Conservation (phyloP, 2,888 invertebrate genomes). For the Shargacucullia verbasci region DNA sequence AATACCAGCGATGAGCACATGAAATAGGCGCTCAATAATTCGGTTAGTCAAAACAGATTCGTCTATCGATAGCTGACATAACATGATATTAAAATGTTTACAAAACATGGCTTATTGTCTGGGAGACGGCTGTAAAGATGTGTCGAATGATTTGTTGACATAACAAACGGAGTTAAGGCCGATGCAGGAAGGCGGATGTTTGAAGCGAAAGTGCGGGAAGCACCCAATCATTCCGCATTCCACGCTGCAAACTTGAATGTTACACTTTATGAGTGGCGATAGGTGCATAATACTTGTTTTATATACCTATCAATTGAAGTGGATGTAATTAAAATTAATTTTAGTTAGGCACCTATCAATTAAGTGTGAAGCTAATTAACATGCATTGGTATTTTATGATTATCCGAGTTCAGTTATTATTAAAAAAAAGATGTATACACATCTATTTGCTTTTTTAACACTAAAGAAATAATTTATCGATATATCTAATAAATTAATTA, state of each 20-base stretch:
- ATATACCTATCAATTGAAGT: conserved; percentile 17
- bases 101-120: conserved; percentile 64
- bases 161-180: conserved; percentile 65
- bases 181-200: conserved; percentile 80
- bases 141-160: conserved; percentile 70
- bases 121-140: conserved; percentile 58
- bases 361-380: conserved; percentile 13
- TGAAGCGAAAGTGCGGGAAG: conserved; percentile 85
- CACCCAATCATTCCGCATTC: conserved; percentile 84
- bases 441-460: too few relatives aligned
- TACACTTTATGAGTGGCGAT: conserved; percentile 32
- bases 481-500: too few relatives aligned
- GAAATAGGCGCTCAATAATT: conserved; percentile 51
- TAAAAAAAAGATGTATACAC: too few relatives aligned
- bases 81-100: conserved; percentile 60
- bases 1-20: conserved; percentile 43
- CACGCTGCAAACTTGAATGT: conserved; percentile 51
- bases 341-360: conserved; percentile 22
- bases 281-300: conserved; percentile 9
- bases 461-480: too few relatives aligned
- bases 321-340: conserved; percentile 23
- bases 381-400: conserved; percentile 20
- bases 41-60: conserved; percentile 58
- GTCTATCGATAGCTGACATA: conserved; percentile 52
- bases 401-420: not conserved